A percentile compares a stretch with the other conserved stretches of the same genome.
These are phyloP conservation scores for Phoxinus phoxinus DNA, from an alignment of 2,113 vertebrate species.

Conservation along the genomic window DNA sequence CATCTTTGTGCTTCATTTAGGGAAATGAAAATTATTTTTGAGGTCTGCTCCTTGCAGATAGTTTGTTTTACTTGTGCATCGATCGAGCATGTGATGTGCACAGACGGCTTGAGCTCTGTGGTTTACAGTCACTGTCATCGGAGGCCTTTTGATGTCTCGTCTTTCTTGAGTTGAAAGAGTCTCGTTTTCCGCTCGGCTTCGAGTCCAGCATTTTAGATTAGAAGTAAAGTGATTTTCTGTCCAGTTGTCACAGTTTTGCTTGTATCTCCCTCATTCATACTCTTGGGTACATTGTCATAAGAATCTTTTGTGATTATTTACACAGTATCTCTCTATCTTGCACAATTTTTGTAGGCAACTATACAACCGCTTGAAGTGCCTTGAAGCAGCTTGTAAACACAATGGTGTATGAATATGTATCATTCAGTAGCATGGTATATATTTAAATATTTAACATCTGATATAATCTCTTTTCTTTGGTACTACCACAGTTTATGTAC, in stretches of 20 bases:
- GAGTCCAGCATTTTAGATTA: slow-evolving; percentile 52
- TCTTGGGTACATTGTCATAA: not conserved
- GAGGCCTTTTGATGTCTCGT: slow-evolving; percentile 63
- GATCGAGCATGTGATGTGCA: not conserved
- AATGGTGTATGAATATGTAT: not conserved
- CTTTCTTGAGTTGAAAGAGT: slow-evolving; percentile 58
- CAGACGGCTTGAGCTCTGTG: not conserved
- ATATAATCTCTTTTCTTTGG: not conserved
- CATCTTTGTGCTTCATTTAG: not conserved
- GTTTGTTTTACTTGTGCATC: not conserved
- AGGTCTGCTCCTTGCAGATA: not conserved
- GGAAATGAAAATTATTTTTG: not conserved
- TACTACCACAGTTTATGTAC: not conserved
- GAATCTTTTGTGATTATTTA: not conserved
- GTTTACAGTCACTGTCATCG: slow-evolving; percentile 40
- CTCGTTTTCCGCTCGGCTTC: slow-evolving; percentile 42
- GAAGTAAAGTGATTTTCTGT: slow-evolving; percentile 35
- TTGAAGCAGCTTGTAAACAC: not conserved
- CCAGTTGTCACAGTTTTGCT: not conserved
- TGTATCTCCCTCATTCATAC: not conserved
- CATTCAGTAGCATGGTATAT: not conserved
- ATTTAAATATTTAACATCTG: not conserved
- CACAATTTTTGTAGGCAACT: not conserved
- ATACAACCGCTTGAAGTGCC: not conserved
- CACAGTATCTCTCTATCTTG: not conserved